Evolutionary conservation across 2,888 invertebrate genomes (phyloP).

Genomic region (Tortrix viridana): DNA sequence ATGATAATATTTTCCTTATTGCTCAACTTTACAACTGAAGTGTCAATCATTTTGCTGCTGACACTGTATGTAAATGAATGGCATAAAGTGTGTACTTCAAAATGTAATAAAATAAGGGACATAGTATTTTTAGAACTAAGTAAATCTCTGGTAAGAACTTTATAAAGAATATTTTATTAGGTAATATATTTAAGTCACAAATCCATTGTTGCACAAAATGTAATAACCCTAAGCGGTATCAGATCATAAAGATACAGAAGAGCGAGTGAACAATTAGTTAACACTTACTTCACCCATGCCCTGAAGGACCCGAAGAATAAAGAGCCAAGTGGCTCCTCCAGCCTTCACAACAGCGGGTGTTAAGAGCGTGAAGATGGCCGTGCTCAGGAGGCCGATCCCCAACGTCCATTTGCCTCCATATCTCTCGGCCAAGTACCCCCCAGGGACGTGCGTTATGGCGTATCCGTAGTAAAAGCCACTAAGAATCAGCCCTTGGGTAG

Average conservation of each 20-base stretch:
- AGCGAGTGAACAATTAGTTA: neutral
- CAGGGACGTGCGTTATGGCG: constrained; percentile 93
- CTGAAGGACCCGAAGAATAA: constrained; percentile 86
- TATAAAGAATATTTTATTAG: too few relatives aligned
- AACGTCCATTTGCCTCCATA: constrained; percentile 94
- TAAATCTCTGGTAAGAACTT: too few relatives aligned
- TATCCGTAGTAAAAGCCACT: constrained; percentile 95
- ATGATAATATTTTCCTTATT: too few relatives aligned
- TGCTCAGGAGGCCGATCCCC: constrained; percentile 91
- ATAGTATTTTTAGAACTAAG: too few relatives aligned
- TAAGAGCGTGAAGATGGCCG: constrained; percentile 91
- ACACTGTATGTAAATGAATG: too few relatives aligned
- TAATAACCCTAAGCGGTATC: too few relatives aligned
- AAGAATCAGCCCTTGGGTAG: constrained; percentile 90
- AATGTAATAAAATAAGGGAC: too few relatives aligned
- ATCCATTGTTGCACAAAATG: too few relatives aligned
- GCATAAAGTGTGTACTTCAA: too few relatives aligned
- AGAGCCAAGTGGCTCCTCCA: constrained; percentile 83
- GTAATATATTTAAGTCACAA: too few relatives aligned
- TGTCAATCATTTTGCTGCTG: too few relatives aligned
- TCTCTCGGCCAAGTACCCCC: constrained; percentile 91
- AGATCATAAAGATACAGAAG: neutral
- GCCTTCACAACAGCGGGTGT: constrained; percentile 89
- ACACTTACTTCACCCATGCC: constrained; percentile 90
- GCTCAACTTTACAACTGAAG: too few relatives aligned